Percentiles rank a stretch among this genome's conserved stretches.
These are phyloP conservation scores for Nephrocerus scutellatus DNA, from an alignment of 2,888 invertebrate genomes.

Conservation along the genomic window DNA sequence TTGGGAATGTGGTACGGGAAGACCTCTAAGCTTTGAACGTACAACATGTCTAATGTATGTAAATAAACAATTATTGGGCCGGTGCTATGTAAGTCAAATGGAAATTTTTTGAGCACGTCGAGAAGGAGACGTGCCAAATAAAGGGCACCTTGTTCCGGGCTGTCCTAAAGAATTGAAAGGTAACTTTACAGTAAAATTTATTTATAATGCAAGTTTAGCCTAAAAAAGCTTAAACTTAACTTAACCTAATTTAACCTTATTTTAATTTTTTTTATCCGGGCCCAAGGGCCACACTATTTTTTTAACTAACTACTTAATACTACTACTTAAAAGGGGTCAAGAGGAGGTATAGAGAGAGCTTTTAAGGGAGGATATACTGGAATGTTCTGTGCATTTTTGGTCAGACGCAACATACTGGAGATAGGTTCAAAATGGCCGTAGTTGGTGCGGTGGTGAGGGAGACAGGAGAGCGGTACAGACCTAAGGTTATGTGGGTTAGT, in stretches of 20 bases:
- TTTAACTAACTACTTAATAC: too few species aligned
- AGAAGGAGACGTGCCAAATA: slow-evolving; percentile 74
- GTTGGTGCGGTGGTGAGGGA: too few species aligned
- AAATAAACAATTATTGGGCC: slow-evolving; percentile 65
- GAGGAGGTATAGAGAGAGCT: too few species aligned
- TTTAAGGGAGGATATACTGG: too few species aligned
- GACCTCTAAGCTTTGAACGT: slow-evolving; percentile 69
- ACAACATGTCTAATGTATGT: slow-evolving; percentile 69
- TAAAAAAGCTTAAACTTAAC: not conserved
- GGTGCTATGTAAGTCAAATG: slow-evolving; percentile 62
- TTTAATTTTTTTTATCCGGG: not conserved
- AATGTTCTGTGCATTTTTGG: too few species aligned
- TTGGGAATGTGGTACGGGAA: slow-evolving; percentile 82
- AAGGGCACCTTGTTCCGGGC: slow-evolving; percentile 79
- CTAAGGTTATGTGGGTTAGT: too few species aligned
- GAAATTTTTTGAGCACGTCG: slow-evolving; percentile 69
- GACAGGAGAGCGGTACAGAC: too few species aligned
- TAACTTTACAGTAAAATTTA: slow-evolving; percentile 24
- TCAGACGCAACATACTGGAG: too few species aligned
- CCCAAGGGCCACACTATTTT: not conserved
- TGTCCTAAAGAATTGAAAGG: slow-evolving; percentile 56
- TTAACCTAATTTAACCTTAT: not conserved
- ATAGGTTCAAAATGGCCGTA: too few species aligned
- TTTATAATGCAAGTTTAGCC: not conserved
- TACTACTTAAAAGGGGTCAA: too few species aligned